Evolutionary conservation across 2,797 vertebrate genomes (phyloP).

Genomic region (Tympanoctomys barrerae): DNA sequence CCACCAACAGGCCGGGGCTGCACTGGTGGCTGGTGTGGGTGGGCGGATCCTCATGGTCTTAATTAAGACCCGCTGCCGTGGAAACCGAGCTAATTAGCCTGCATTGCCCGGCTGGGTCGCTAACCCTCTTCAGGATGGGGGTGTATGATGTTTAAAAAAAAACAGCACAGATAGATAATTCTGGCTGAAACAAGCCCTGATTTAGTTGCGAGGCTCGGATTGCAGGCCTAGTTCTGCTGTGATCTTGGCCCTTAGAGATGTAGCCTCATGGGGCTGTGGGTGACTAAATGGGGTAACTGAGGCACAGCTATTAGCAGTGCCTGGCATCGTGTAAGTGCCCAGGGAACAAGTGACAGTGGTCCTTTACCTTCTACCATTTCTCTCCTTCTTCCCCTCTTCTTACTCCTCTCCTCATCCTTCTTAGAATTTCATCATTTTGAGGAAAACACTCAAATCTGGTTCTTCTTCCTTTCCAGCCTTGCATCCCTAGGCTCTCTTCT

Average conservation of each 20-base stretch:
- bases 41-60: constrained; percentile 58
- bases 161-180: constrained; percentile 43
- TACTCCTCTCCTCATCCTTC: neutral
- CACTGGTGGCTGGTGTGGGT: constrained; percentile 11
- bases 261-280: neutral
- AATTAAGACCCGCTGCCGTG: constrained; percentile 71
- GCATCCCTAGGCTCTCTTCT: neutral
- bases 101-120: constrained; percentile 50
- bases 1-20: neutral
- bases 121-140: constrained; percentile 64
- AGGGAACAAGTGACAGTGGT: neutral
- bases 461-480: neutral
- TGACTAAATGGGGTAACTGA: neutral
- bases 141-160: neutral
- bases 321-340: neutral
- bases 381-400: neutral
- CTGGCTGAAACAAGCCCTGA: constrained; percentile 7
- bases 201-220: neutral
- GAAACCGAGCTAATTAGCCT: constrained; percentile 77
- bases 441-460: neutral
- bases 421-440: neutral
- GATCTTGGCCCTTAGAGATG: neutral
- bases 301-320: neutral
- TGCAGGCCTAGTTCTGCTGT: neutral
- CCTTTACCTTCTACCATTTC: neutral